Conservation (phyloP, 2,113 vertebrate species). For the Hippocampus barbouri region DNA sequence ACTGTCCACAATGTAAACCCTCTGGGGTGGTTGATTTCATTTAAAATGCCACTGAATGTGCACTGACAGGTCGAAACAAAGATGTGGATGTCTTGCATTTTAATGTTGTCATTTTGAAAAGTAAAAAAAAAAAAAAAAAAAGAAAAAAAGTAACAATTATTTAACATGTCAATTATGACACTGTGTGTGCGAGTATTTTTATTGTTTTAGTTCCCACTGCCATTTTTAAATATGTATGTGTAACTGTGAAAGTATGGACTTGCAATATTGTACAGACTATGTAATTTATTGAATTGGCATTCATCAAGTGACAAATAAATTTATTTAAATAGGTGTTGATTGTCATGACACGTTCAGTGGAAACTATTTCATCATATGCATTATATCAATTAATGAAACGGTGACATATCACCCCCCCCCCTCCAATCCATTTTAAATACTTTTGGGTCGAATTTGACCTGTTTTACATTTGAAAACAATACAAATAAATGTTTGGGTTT, state of each 20-base stretch:
- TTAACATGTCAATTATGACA: not conserved
- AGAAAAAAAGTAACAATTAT: not conserved
- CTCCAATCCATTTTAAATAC: too few relatives aligned
- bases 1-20: not conserved
- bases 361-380: not conserved
- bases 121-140: not conserved
- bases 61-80: constrained; percentile 27
- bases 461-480: too few relatives aligned
- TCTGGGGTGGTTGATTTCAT: not conserved
- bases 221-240: not conserved
- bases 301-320: not conserved
- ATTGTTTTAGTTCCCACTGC: not conserved
- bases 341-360: not conserved
- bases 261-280: not conserved
- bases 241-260: not conserved
- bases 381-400: too few relatives aligned
- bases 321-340: not conserved
- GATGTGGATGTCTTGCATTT: constrained; percentile 29
- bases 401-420: too few relatives aligned
- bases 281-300: not conserved
- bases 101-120: constrained; percentile 12
- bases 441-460: too few relatives aligned
- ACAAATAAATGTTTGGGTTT: too few relatives aligned
- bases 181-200: not conserved
- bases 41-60: not conserved